phyloP scores from a whole-genome alignment of 1,140 invertebrate species.

The Drosophila oshimai region DNA sequence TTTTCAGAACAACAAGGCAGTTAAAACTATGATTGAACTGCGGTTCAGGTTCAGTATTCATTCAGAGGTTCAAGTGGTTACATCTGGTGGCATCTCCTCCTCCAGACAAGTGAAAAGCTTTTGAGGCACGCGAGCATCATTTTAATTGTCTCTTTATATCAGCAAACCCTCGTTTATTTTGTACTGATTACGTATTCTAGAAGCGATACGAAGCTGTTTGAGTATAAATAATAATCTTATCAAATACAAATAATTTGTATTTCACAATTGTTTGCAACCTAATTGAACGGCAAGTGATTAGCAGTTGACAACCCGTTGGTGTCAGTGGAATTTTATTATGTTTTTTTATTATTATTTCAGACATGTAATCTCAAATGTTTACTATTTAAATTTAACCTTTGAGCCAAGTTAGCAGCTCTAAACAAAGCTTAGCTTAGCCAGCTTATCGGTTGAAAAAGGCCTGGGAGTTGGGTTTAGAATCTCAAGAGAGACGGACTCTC shows the following conservation, averaged over 20 bases:
- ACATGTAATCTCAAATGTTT: background rate
- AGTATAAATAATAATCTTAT: conserved; percentile 1
- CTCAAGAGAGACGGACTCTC: background rate
- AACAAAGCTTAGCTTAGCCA: background rate
- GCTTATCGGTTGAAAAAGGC: background rate
- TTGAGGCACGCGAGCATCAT: conserved; percentile 10
- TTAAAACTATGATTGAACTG: background rate
- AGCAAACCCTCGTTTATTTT: background rate
- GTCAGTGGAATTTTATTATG: background rate
- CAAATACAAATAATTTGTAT: background rate
- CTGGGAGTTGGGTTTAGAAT: background rate
- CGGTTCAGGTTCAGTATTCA: conserved; percentile 5
- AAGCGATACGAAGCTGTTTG: background rate
- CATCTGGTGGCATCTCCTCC: background rate
- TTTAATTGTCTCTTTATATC: background rate
- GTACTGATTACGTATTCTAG: background rate
- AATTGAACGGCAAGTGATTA: background rate
- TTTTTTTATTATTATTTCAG: background rate
- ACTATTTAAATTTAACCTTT: background rate
- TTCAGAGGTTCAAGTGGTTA: background rate
- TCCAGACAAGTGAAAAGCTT: background rate
- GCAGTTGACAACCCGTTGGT: no score
- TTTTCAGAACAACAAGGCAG: background rate
- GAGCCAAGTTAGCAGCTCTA: background rate
- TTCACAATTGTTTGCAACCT: background rate